Evolutionary conservation across 2,113 vertebrate species (phyloP).

Genomic region (Bombycilla garrulus): DNA sequence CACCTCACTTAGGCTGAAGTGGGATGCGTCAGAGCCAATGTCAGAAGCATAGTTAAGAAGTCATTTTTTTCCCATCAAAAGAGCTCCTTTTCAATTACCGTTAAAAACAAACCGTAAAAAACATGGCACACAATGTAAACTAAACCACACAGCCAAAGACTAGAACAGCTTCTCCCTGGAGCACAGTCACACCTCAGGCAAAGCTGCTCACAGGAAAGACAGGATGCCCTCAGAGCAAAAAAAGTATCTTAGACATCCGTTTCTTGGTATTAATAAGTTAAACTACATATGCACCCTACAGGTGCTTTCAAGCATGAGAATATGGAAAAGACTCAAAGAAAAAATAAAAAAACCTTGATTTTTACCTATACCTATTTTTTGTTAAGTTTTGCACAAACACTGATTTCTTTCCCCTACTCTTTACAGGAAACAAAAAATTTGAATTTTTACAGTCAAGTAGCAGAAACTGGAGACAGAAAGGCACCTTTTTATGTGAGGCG

Average conservation of each 20-base stretch:
- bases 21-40: not conserved
- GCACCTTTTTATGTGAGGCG: not conserved
- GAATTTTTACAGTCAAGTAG: not conserved
- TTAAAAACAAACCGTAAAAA: not conserved
- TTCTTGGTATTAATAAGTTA: not conserved
- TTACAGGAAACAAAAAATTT: not conserved
- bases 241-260: not conserved
- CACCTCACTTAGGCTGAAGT: not conserved
- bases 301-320: not conserved
- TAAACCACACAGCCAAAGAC: not conserved
- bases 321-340: not conserved
- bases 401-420: not conserved
- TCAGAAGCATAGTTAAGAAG: not conserved
- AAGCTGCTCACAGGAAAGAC: not conserved
- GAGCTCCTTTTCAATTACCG: not conserved
- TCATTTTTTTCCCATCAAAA: not conserved
- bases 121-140: not conserved
- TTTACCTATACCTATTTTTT: not conserved
- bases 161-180: not conserved
- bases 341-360: rapidly evolving
- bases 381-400: not conserved
- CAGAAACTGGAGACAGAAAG: not conserved
- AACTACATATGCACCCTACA: not conserved
- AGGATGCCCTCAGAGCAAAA: not conserved
- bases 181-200: not conserved